Evolutionary conservation across 2,797 vertebrate species (phyloP), one percentile per base, ranked within the genome.

Genomic region (Hydrocynus forskahlii): DNA sequence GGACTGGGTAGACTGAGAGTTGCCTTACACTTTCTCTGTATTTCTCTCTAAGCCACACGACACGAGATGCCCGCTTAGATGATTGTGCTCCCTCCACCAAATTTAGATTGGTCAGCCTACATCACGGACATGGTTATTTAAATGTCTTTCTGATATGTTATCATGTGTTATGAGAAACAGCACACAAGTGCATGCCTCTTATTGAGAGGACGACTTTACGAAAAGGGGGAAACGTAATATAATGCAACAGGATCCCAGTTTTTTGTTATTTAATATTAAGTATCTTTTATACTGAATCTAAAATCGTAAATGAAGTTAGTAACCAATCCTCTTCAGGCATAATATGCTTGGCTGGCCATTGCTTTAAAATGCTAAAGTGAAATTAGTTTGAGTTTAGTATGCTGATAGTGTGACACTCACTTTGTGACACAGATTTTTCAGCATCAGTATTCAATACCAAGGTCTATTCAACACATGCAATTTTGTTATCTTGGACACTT

Each of bases 1-100:
- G 59, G 59, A 45, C 19, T 72, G 66, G 62, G 67, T 70, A 64
- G 76, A 85, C 72, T 16, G 35, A 21, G 48, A 82, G 64, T 77
- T 78, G 71, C 35, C 35, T 17, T 25, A 55, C 40, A 19, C 62
- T 48, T 35, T 68, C 52, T 68, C 66, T 45, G 40, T 67, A 62
- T 48, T 69, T 80, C 59, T 66, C 3, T 45, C 45, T 17, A 29
- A 84, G 57, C 57, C 62, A 81, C 78, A 82, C 66, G 17, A 71
- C 29, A 59, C 5, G 13, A 74, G n/a, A 67, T 71, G n/a, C 63
- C 35, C 40, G 35, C 75, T 57, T 71, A 55, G 45, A 67, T 68
- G 38, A 66, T 48, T 21, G 2, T 55, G 48, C 35, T 57, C 54
- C 29, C 52, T 69, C 57, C n/a, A 69, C 4, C 40, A 81, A 8